phyloP scores from a whole-genome alignment of 2,113 vertebrate species.

The Myotis lucifugus region DNA sequence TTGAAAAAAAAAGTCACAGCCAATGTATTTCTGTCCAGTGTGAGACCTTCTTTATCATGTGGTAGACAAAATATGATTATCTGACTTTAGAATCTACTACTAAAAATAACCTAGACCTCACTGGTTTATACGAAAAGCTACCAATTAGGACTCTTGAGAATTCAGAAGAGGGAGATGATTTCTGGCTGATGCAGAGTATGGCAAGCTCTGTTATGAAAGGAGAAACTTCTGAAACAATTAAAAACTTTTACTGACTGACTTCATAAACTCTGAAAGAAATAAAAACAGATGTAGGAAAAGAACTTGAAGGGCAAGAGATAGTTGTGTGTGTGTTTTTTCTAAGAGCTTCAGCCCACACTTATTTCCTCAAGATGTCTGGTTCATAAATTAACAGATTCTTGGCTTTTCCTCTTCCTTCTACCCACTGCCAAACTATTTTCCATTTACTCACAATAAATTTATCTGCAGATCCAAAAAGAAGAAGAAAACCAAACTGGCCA shows the following conservation, averaged over 20 bases:
- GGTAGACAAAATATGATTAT: background rate
- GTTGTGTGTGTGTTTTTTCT: background rate
- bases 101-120: background rate
- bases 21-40: background rate
- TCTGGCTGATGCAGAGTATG: background rate
- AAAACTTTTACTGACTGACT: background rate
- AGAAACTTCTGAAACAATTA: background rate
- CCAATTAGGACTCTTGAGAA: background rate
- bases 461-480: conserved; percentile 28
- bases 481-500: conserved; percentile 23
- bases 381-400: conserved; percentile 55
- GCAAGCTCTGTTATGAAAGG: background rate
- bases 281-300: conserved; percentile 61
- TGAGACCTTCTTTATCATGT: background rate
- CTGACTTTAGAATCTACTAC: background rate
- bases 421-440: conserved; percentile 66
- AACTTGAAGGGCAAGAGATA: conserved; percentile 47
- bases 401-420: conserved; percentile 42
- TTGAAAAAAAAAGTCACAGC: background rate
- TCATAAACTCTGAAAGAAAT: conserved; percentile 31
- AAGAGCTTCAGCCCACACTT: conserved; percentile 23
- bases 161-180: background rate
- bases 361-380: conserved; percentile 64
- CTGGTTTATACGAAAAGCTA: background rate
- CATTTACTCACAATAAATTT: conserved; percentile 64